Evolutionary conservation across 2,888 invertebrate species (phyloP), one percentile per base, ranked within the genome.

Genomic region (Cataglyphis livida): DNA sequence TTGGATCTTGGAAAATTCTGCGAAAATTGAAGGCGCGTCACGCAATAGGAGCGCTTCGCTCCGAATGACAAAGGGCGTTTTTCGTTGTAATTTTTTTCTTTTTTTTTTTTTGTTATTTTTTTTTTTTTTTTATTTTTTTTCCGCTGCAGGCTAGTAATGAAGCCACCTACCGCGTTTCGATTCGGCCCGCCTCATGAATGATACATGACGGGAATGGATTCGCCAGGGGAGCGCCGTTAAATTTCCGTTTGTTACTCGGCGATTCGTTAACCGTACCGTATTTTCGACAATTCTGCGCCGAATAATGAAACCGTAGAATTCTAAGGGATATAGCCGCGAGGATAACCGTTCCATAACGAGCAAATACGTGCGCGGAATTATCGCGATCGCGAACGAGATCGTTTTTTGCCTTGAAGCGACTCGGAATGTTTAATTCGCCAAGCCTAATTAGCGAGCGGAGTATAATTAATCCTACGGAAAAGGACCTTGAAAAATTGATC

Each of bases 121-220:
- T 54, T 59, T 0, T 4, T 9, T 35, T 28, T 18, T 0, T 6
- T 4, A 0, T 18, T 25, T 28, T 5, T 59, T 41, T 71, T 51
- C 44, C 12, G 44, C 73, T 12, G 18, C 48, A 21, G 18, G 41
- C 61, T 74, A 74, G 35, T 59, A 79, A 59, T 18, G 44, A 51
- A 76, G 41, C 61, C 21, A 25, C 15, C 28, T n/a, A 21, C 76
- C 51, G 61, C 25, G 51, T 44, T 12, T 38, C 57, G 25, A 62
- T 76, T 28, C 10, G 21, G 12, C 15, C 21, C 18, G 61, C 18
- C 64, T 82, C 65, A 84, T 82, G 82, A 82, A 84, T 84, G 84
- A 82, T 84, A 51, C 82, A 82, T 84, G 61, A 44, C 57, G 15
- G 21, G 7, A 28, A 66, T 38, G 35, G 61, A 83, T 59, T 81